phyloP scores from a whole-genome alignment of 2,113 vertebrate species.

The Dromaius novaehollandiae region DNA sequence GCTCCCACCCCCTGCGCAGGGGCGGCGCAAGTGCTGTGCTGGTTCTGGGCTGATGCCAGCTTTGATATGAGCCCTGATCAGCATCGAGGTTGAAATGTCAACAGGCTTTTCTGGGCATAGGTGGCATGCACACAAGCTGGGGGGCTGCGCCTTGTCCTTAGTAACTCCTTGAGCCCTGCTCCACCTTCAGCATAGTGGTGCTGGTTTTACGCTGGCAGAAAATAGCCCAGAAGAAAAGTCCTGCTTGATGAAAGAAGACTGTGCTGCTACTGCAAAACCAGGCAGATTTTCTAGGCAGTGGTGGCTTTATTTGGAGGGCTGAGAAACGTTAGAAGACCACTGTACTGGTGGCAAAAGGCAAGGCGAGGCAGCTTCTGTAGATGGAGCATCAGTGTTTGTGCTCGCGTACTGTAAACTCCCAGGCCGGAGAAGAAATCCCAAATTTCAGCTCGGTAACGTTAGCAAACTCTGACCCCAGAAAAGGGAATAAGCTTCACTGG shows the following conservation, averaged over 20 bases:
- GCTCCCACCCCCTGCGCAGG: neutral
- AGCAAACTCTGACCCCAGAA: neutral
- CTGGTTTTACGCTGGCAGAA: accelerated
- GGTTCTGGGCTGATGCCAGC: neutral
- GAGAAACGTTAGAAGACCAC: neutral
- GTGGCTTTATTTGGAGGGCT: neutral
- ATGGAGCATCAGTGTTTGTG: neutral
- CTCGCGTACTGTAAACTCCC: neutral
- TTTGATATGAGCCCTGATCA: neutral
- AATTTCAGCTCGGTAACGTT: neutral
- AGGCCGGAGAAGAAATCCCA: neutral
- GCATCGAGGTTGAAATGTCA: neutral
- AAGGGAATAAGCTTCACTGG: neutral
- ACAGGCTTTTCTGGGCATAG: neutral
- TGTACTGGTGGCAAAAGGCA: neutral
- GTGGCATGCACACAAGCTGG: accelerated
- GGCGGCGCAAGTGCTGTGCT: neutral
- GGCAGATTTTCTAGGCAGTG: neutral
- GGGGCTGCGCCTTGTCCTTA: neutral
- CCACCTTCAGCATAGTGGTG: neutral
- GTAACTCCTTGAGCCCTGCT: neutral
- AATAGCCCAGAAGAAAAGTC: neutral
- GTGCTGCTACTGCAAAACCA: neutral
- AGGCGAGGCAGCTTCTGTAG: neutral
- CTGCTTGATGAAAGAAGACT: neutral